A percentile compares a stretch with the other conserved stretches of the same genome.
phyloP scores from a whole-genome alignment of 2,113 vertebrate genomes.

The Sinocyclocheilus anophthalmus region DNA sequence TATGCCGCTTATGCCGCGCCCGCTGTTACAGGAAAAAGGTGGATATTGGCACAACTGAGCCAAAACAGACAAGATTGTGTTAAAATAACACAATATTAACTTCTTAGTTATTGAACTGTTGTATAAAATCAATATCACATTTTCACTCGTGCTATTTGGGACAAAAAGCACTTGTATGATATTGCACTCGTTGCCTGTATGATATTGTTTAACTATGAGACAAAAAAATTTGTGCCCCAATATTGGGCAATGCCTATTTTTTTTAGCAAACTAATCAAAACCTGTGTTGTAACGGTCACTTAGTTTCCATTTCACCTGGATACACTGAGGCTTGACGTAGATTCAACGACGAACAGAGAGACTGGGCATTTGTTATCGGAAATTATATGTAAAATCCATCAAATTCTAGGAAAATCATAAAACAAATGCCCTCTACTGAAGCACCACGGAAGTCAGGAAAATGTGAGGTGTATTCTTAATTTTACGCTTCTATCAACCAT shows the following conservation, averaged over 20 bases:
- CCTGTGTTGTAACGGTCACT: neutral
- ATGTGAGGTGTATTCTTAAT: neutral
- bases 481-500: neutral
- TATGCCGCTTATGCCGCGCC: too few species aligned
- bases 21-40: too few species aligned
- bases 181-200: neutral
- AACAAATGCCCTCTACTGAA: neutral
- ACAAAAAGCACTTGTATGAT: neutral
- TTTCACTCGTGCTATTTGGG: neutral
- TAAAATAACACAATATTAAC: too few species aligned
- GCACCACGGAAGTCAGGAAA: neutral
- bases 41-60: too few species aligned
- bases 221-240: too few species aligned
- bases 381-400: neutral
- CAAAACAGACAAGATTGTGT: too few species aligned
- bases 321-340: neutral
- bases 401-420: neutral
- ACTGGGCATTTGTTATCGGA: neutral
- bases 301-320: neutral
- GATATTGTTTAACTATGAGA: too few species aligned
- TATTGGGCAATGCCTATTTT: too few species aligned
- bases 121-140: neutral
- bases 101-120: neutral
- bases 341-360: neutral
- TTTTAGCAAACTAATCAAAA: too few species aligned